Evolutionary conservation across 2,888 invertebrate genomes (phyloP).

Genomic region (Philonicus albiceps): DNA sequence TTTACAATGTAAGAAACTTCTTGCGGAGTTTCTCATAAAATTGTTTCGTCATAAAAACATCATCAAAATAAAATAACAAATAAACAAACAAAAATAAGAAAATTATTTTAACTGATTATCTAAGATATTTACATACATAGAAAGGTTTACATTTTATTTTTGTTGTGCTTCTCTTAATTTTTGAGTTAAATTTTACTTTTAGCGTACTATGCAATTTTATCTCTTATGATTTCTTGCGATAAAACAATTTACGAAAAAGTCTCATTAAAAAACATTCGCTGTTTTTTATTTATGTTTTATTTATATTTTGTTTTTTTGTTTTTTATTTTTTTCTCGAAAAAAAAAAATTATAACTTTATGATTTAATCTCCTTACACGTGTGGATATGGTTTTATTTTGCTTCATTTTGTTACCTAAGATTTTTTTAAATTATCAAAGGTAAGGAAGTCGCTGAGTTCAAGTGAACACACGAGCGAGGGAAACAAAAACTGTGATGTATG

Average conservation of each 20-base stretch:
- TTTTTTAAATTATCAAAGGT: background rate
- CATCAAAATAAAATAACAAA: background rate
- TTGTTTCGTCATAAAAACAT: background rate
- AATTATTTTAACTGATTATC: background rate
- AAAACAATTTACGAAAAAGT: background rate
- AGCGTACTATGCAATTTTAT: constrained; percentile 1
- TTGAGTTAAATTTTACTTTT: background rate
- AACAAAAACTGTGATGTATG: background rate
- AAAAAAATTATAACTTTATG: background rate
- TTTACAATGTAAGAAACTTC: background rate
- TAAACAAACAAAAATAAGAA: too few species aligned
- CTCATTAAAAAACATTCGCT: background rate
- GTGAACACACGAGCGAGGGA: background rate
- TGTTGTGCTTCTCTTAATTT: background rate
- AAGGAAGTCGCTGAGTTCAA: background rate
- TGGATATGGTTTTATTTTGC: background rate
- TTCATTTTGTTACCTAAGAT: constrained; percentile 13
- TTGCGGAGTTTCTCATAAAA: background rate
- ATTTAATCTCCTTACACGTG: background rate
- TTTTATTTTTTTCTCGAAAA: background rate
- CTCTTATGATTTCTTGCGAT: background rate
- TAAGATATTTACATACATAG: constrained; percentile 8
- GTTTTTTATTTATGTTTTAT: too few species aligned
- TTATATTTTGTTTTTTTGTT: too few species aligned
- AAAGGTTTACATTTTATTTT: background rate